These are phyloP conservation scores for Paracentrotus lividus DNA, from an alignment of 53 echinoderm and acorn worm genomes.

Conservation along the genomic window DNA sequence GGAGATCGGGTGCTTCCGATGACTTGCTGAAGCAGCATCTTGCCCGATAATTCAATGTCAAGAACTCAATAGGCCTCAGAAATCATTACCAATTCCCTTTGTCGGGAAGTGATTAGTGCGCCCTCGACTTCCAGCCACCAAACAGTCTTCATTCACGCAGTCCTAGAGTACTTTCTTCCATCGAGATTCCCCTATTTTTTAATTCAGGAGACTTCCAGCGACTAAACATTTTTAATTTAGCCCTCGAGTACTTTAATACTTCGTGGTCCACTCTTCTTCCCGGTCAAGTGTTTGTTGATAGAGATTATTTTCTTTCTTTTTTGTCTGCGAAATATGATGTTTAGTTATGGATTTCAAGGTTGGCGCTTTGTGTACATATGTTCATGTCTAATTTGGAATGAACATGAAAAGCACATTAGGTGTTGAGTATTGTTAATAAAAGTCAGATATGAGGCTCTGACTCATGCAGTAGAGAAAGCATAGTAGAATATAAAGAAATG, in stretches of 20 bases:
- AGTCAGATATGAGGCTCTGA: neutral
- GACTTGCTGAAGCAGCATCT: neutral
- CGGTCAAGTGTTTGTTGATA: neutral
- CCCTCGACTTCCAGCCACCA: constrained; percentile 13
- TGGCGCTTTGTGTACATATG: constrained; percentile 10
- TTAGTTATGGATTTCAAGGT: neutral
- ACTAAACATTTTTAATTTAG: constrained; percentile 29
- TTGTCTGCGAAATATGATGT: neutral
- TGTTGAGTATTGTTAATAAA: constrained; percentile 6
- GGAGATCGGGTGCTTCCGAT: neutral
- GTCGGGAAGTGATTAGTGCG: constrained; percentile 53
- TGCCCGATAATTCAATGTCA: constrained; percentile 10
- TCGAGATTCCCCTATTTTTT: too few relatives aligned
- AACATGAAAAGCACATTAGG: constrained; percentile 9
- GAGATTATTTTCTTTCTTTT: constrained; percentile 21
- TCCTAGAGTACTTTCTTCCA: neutral
- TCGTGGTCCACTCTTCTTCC: neutral
- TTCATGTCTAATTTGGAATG: constrained; percentile 14
- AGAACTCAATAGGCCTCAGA: neutral
- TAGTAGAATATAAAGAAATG: neutral
- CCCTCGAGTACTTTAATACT: constrained; percentile 11
- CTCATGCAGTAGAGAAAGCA: neutral
- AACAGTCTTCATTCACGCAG: neutral
- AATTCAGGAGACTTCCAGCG: neutral
- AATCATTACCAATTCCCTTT: constrained; percentile 29